Evolutionary conservation across 2,888 invertebrate genomes (phyloP).

Genomic region (Gnatocerus cornutus): DNA sequence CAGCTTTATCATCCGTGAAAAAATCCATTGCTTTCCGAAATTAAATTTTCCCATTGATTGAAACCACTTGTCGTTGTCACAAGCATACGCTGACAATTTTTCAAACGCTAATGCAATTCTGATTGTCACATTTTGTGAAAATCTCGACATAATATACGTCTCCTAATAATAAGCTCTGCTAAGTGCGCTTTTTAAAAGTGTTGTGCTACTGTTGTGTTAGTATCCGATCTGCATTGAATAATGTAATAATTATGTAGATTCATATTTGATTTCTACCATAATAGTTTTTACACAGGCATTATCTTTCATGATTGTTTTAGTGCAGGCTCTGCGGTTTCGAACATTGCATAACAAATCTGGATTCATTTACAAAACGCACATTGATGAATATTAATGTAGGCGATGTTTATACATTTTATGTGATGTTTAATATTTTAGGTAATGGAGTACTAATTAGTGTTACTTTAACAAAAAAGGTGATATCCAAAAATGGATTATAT

Average conservation of each 20-base stretch:
- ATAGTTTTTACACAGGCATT: constrained; percentile 6
- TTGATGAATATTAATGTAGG: constrained; percentile 9
- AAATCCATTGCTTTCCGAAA: constrained; percentile 19
- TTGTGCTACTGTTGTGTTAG: constrained; percentile 2
- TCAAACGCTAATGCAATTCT: constrained; percentile 34
- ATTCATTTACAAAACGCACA: constrained; percentile 4
- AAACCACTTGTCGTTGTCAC: constrained; percentile 35
- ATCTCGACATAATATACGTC: constrained; percentile 19
- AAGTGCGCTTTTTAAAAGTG: constrained; percentile 23
- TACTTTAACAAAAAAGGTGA: no score
- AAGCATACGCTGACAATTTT: constrained; percentile 24
- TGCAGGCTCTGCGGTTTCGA: neutral
- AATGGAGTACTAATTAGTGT: no score
- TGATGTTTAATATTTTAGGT: no score
- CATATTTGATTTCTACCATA: neutral
- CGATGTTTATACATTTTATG: neutral
- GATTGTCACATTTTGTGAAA: constrained; percentile 33
- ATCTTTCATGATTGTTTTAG: constrained; percentile 11
- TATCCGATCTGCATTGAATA: constrained; percentile 13
- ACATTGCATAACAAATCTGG: constrained; percentile 6
- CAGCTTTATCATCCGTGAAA: constrained; percentile 32
- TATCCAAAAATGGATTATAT: no score
- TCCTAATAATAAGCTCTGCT: constrained; percentile 25
- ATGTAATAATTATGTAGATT: constrained; percentile 1
- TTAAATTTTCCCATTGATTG: constrained; percentile 32